A percentile compares a stretch with the other conserved stretches of the same genome.
phyloP scores from a whole-genome alignment of 2,797 vertebrate genomes.

The Tenualosa ilisha region DNA sequence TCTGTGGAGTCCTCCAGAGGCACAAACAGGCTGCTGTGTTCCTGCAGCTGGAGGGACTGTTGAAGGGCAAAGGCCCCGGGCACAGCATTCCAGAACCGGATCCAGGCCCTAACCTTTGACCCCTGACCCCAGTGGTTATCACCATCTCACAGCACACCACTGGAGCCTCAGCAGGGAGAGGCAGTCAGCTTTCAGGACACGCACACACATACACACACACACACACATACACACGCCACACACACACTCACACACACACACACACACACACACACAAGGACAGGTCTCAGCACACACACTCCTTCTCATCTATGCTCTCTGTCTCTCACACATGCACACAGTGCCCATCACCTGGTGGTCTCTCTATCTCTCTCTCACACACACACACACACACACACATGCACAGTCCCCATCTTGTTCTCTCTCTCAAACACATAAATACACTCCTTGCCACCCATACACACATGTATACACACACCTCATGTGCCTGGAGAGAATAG shows the following conservation, averaged over 20 bases:
- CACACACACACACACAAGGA: neutral
- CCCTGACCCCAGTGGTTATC: too few relatives aligned
- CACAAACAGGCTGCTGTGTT: constrained; percentile 62
- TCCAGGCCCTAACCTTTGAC: neutral
- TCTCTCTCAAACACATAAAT: too few relatives aligned
- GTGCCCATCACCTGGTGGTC: too few relatives aligned
- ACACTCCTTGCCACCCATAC: too few relatives aligned
- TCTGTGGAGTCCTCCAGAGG: constrained; percentile 58
- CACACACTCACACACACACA: neutral
- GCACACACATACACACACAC: constrained; percentile 15
- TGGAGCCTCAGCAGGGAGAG: too few relatives aligned
- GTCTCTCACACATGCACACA: neutral
- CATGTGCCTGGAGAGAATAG: neutral
- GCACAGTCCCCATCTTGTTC: too few relatives aligned
- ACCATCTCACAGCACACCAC: too few relatives aligned
- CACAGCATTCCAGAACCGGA: constrained; percentile 23
- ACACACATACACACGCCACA: neutral
- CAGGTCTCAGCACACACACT: neutral
- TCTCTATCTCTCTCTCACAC: neutral
- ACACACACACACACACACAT: neutral
- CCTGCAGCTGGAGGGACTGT: constrained; percentile 62
- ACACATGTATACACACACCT: too few relatives aligned
- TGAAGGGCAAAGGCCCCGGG: constrained; percentile 58
- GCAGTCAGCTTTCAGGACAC: neutral
- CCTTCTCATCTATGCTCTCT: neutral